phyloP scores from a whole-genome alignment of 2,113 vertebrate genomes.

The Lasiurus borealis region DNA sequence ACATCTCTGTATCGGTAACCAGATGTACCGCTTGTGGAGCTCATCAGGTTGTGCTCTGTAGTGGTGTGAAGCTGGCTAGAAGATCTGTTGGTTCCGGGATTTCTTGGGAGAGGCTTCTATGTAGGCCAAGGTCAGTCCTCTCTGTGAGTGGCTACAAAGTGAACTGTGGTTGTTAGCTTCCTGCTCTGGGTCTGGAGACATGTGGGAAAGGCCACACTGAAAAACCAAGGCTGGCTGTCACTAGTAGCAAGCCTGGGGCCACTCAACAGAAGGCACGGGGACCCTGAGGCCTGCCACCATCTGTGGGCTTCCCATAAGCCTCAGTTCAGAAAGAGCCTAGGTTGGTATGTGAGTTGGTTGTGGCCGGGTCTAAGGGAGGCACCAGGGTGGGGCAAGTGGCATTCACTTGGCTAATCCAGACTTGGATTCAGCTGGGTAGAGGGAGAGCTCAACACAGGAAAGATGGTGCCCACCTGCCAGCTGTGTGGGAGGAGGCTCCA shows the following conservation, averaged over 20 bases:
- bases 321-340: neutral
- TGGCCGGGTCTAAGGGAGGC: neutral
- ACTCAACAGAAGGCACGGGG: neutral
- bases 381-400: neutral
- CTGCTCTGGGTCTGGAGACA: neutral
- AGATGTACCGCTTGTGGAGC: neutral
- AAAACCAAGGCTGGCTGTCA: neutral
- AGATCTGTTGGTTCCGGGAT: neutral
- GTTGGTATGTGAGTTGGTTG: neutral
- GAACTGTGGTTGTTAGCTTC: neutral
- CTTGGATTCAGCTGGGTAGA: neutral
- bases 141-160: neutral
- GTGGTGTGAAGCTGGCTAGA: neutral
- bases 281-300: neutral
- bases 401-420: neutral
- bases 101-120: neutral
- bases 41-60: neutral
- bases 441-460: neutral
- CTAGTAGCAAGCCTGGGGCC: neutral
- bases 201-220: neutral
- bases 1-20: neutral
- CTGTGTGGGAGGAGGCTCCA: neutral
- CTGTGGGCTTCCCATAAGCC: neutral
- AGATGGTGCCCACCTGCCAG: neutral
- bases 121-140: neutral